phyloP scores from a whole-genome alignment of 2,888 invertebrate species.

The Sabellastarte sp. region DNA sequence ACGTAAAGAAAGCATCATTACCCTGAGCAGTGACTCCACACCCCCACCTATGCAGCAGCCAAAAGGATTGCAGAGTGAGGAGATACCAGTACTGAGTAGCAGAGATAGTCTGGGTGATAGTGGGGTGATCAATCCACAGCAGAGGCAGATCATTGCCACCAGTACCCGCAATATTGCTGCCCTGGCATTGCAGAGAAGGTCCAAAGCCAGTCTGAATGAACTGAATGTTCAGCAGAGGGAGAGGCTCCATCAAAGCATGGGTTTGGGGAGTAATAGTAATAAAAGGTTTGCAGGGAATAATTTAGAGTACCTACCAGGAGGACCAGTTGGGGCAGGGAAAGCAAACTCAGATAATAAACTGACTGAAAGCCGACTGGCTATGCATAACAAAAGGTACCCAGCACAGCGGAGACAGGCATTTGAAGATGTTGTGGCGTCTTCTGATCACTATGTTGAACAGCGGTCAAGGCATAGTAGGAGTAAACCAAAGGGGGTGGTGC shows the following conservation, averaged over 20 bases:
- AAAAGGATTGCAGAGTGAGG: no score
- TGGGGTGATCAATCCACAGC: neutral
- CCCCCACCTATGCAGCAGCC: neutral
- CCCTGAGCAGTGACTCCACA: constrained; percentile 7
- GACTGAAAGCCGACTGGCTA: constrained; percentile 48
- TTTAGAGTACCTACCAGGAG: neutral
- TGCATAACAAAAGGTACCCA: no score
- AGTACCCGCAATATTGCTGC: constrained; percentile 54
- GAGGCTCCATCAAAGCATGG: neutral
- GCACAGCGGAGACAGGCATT: no score
- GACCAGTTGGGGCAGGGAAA: neutral
- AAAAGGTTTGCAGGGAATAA: neutral
- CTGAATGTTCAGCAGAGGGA: constrained; percentile 14
- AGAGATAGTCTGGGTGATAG: neutral
- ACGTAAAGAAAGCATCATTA: constrained; percentile 8
- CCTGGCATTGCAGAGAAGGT: constrained; percentile 48
- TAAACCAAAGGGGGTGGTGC: no score
- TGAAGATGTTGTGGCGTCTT: no score
- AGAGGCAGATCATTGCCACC: constrained; percentile 33
- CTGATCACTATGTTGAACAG: no score
- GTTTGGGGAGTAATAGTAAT: no score
- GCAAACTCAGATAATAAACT: constrained; percentile 27
- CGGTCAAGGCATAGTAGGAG: no score
- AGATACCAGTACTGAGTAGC: neutral
- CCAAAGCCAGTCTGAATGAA: constrained; percentile 36